phyloP scores from a whole-genome alignment of 2,888 invertebrate species.

The Drosophila hamatofila region DNA sequence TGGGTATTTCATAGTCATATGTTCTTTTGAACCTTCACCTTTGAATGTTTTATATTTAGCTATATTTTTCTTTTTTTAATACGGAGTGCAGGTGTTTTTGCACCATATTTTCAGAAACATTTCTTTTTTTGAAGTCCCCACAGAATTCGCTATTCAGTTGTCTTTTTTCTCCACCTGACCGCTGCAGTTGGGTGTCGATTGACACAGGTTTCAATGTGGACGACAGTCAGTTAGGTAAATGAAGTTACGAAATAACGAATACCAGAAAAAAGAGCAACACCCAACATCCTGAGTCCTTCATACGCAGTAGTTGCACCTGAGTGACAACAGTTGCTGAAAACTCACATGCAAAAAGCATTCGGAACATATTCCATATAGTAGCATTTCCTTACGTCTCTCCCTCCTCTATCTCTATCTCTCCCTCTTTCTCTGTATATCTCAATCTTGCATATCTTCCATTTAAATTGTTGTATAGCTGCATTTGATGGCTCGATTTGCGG shows the following conservation, averaged over 20 bases:
- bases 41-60: neutral
- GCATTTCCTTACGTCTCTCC: slow-evolving; percentile 28
- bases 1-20: no score
- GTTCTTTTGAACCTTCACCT: neutral
- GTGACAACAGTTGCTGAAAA: slow-evolving; percentile 65
- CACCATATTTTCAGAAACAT: slow-evolving; percentile 2
- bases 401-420: no score
- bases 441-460: slow-evolving; percentile 7
- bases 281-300: slow-evolving; percentile 14
- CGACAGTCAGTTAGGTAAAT: neutral
- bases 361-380: slow-evolving; percentile 46
- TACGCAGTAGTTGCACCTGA: slow-evolving; percentile 44
- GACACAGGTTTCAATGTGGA: neutral
- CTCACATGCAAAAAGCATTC: slow-evolving; percentile 64
- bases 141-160: neutral
- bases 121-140: neutral
- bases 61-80: neutral
- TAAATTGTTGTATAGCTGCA: slow-evolving; percentile 44
- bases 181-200: neutral
- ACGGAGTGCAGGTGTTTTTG: neutral
- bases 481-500: slow-evolving; percentile 62
- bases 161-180: neutral
- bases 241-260: slow-evolving; percentile 8
- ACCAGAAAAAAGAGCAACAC: slow-evolving; percentile 3
- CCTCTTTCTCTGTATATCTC: no score